Conservation (phyloP, 2,113 vertebrate species). For the Dryoscopus gambensis region DNA sequence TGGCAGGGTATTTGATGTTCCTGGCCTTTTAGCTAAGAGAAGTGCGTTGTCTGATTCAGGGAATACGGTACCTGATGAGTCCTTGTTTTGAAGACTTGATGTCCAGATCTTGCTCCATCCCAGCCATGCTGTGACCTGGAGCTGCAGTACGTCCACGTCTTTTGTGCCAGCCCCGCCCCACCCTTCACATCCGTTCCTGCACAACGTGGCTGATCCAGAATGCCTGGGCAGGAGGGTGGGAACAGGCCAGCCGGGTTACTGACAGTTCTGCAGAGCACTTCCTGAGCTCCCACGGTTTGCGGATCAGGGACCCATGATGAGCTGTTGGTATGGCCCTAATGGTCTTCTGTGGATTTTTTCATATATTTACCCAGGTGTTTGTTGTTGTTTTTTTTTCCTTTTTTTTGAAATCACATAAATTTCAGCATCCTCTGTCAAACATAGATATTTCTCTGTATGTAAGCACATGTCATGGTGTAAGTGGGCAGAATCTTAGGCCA, state of each 20-base stretch:
- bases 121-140: background rate
- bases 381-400: background rate
- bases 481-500: background rate
- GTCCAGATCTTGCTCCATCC: background rate
- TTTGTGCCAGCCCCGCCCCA: background rate
- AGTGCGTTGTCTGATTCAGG: background rate
- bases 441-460: background rate
- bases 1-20: background rate
- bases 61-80: background rate
- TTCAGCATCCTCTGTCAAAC: background rate
- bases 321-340: background rate
- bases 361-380: background rate
- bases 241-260: fast-evolving
- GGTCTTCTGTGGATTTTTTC: background rate
- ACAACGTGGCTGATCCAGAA: fast-evolving
- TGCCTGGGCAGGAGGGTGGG: background rate
- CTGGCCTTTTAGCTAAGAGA: background rate
- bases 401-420: background rate
- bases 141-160: background rate
- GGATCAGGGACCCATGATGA: fast-evolving
- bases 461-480: fast-evolving
- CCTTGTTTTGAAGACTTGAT: background rate
- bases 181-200: background rate
- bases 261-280: background rate
- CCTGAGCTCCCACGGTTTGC: background rate